Evolutionary conservation across 2,113 vertebrate species (phyloP).

Genomic region (Blennius ocellaris): DNA sequence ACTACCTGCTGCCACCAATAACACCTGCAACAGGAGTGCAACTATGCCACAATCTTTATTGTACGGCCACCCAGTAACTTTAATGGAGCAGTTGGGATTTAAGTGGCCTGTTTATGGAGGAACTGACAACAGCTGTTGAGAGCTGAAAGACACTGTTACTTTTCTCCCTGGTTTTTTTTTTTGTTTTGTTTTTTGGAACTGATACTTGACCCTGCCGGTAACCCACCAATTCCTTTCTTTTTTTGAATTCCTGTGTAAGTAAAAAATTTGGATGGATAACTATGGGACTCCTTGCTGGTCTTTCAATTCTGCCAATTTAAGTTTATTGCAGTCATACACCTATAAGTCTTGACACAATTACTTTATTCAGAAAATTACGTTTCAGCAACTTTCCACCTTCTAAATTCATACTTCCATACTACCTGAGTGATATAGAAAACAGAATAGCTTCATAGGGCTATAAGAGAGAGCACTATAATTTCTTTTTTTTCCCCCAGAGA

Average conservation of each 20-base stretch:
- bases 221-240: conserved; percentile 4
- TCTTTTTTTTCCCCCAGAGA: neutral
- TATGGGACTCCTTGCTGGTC: neutral
- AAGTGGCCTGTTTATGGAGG: conserved; percentile 55
- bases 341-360: neutral
- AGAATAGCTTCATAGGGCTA: neutral
- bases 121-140: conserved; percentile 41
- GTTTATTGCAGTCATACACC: neutral
- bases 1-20: neutral
- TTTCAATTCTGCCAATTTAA: neutral
- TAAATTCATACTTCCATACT: neutral
- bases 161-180: conserved; percentile 18
- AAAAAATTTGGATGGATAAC: conserved; percentile 18
- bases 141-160: conserved; percentile 24
- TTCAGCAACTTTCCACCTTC: neutral
- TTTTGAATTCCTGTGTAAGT: neutral
- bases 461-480: neutral
- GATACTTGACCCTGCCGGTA: conserved; percentile 25
- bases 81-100: conserved; percentile 49
- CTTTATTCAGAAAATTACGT: conserved; percentile 1
- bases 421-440: neutral
- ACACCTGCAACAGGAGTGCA: conserved; percentile 6
- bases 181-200: too few relatives aligned
- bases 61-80: conserved; percentile 25
- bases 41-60: conserved; percentile 12